Evolutionary conservation across 2,888 invertebrate genomes (phyloP).

Genomic region (Pteria penguin): DNA sequence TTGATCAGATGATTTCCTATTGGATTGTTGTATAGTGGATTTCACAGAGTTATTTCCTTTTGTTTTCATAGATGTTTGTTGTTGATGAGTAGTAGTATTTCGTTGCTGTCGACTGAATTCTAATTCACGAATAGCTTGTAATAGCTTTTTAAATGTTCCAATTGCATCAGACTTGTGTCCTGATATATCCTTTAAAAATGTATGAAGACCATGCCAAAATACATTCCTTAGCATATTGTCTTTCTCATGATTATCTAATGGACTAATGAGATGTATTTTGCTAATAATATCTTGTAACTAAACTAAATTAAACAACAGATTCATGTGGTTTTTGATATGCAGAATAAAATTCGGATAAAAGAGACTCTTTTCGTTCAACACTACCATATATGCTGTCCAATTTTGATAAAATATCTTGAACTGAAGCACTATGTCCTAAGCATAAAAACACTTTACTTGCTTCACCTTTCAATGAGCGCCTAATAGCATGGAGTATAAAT

Average conservation of each 20-base stretch:
- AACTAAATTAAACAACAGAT: background rate
- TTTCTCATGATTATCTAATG: background rate
- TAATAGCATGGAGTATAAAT: background rate
- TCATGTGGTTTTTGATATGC: background rate
- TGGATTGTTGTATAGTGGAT: background rate
- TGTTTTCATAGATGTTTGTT: background rate
- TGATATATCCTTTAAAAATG: background rate
- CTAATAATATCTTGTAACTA: background rate
- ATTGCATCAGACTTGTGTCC: background rate
- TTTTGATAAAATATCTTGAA: background rate
- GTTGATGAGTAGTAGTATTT: background rate
- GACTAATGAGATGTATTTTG: background rate
- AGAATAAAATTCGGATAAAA: background rate
- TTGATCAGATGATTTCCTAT: no score
- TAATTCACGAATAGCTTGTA: background rate
- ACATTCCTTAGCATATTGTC: background rate
- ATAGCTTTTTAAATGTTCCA: background rate
- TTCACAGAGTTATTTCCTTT: background rate
- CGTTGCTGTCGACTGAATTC: background rate
- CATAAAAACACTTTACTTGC: background rate
- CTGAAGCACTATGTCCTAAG: background rate
- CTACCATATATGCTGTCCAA: background rate
- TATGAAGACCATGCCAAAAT: background rate
- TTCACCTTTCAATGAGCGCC: background rate
- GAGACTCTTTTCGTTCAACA: background rate